A percentile compares a stretch with the other conserved stretches of the same genome.
Evolutionary conservation across 2,113 vertebrate genomes (phyloP).

Genomic region (Gasterosteus nipponicus): DNA sequence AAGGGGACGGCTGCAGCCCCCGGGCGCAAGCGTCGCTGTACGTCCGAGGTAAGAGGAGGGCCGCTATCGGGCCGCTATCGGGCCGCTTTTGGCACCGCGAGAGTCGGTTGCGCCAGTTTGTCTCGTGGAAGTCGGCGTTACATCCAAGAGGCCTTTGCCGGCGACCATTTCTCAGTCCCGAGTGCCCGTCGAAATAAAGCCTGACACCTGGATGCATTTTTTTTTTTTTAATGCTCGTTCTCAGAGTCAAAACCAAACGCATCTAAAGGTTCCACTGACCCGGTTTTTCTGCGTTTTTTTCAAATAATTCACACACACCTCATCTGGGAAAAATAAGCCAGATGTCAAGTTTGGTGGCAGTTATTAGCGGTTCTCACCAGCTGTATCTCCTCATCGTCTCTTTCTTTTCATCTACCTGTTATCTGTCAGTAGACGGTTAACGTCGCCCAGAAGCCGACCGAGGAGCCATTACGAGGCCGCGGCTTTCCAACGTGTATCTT

Average conservation of each 20-base stretch:
- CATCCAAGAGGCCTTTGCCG: background rate
- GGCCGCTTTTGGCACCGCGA: too few relatives aligned
- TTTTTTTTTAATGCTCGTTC: background rate
- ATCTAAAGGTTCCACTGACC: background rate
- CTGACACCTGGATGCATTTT: background rate
- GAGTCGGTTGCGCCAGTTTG: background rate
- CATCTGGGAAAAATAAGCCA: background rate
- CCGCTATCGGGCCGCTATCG: too few relatives aligned
- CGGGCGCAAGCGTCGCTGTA: conserved; percentile 61
- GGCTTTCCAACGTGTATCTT: conserved; percentile 29
- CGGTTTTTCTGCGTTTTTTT: background rate
- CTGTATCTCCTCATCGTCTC: conserved; percentile 38
- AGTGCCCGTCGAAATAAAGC: background rate
- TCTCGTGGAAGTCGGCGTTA: too few relatives aligned
- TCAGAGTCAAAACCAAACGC: too few relatives aligned
- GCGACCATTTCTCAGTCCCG: background rate
- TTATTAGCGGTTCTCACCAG: conserved; percentile 49
- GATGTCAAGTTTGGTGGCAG: conserved; percentile 24
- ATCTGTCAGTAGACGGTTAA: conserved; percentile 35
- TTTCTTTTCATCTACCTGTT: conserved; percentile 41
- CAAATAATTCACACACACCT: background rate
- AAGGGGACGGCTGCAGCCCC: conserved; percentile 80
- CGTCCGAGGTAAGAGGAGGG: conserved; percentile 82
- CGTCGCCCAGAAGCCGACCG: background rate
- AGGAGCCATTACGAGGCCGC: conserved; percentile 21